These are phyloP conservation scores for Lontra canadensis DNA, from an alignment of 2,113 vertebrate genomes.

Conservation along the genomic window DNA sequence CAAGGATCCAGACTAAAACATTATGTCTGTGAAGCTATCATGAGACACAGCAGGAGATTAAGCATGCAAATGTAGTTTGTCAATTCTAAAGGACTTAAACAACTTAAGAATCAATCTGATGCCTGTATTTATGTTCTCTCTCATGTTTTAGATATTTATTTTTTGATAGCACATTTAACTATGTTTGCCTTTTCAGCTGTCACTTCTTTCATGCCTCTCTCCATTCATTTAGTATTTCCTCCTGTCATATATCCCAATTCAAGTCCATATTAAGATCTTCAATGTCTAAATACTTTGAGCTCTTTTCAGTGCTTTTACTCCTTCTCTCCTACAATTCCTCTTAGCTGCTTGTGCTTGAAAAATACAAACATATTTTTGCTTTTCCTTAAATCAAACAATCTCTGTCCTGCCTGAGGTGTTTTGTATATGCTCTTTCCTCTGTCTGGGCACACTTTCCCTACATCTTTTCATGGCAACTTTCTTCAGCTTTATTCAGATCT, in stretches of 20 bases:
- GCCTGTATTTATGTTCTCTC: neutral
- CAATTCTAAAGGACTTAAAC: neutral
- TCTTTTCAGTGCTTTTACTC: neutral
- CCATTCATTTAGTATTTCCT: neutral
- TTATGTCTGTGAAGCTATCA: neutral
- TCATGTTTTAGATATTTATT: neutral
- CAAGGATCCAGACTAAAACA: neutral
- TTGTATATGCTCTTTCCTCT: neutral
- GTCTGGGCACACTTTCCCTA: fast-evolving
- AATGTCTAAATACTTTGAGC: neutral
- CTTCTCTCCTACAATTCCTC: neutral
- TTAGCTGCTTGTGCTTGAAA: neutral
- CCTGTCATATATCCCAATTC: neutral
- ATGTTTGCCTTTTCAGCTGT: neutral
- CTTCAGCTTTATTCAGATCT: neutral
- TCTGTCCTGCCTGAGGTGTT: neutral
- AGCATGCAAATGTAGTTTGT: neutral
- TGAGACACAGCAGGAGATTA: neutral
- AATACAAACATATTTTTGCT: neutral
- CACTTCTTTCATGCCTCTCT: neutral
- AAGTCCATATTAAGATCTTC: neutral
- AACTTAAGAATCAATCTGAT: neutral
- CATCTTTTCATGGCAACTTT: neutral
- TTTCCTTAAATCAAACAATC: neutral
- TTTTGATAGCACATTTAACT: neutral